phyloP scores from a whole-genome alignment of 2,113 vertebrate species.

The Clinocottus analis region DNA sequence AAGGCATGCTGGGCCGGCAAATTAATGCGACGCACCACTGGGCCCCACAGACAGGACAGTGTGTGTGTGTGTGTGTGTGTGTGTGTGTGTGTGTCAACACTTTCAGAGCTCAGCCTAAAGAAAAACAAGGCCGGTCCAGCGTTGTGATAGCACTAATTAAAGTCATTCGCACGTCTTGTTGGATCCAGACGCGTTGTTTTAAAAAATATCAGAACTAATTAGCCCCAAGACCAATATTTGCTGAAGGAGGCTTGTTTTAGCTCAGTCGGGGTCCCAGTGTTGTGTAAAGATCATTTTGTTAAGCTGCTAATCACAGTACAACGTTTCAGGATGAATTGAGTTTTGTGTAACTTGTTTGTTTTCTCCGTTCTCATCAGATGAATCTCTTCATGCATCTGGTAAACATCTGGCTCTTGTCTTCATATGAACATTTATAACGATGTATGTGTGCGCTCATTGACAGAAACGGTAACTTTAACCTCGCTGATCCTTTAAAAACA shows the following conservation, averaged over 20 bases:
- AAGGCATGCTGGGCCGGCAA: slow-evolving; percentile 84
- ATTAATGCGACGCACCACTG: slow-evolving; percentile 80
- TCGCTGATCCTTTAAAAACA: background rate
- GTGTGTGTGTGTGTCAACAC: slow-evolving; percentile 57
- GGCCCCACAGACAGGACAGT: slow-evolving; percentile 53
- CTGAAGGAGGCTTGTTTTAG: slow-evolving; percentile 33
- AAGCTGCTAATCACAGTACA: background rate
- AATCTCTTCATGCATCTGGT: background rate
- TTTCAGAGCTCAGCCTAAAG: slow-evolving; percentile 52
- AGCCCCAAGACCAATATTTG: slow-evolving; percentile 48
- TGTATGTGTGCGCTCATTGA: background rate
- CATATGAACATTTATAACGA: background rate
- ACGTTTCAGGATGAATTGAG: background rate
- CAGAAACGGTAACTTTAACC: background rate
- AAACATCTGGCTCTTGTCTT: background rate
- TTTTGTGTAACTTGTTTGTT: no score
- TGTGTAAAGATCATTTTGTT: background rate
- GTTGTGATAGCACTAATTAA: slow-evolving; percentile 74
- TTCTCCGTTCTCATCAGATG: background rate
- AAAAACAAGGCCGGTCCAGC: slow-evolving; percentile 58
- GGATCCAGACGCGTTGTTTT: slow-evolving; percentile 61
- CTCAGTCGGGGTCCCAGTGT: slow-evolving; percentile 14
- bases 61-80: slow-evolving; percentile 44
- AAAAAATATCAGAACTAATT: slow-evolving; percentile 60
- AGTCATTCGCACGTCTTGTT: slow-evolving; percentile 74